Evolutionary conservation across 2,113 vertebrate genomes (phyloP).

Genomic region (Aptenodytes forsteri): DNA sequence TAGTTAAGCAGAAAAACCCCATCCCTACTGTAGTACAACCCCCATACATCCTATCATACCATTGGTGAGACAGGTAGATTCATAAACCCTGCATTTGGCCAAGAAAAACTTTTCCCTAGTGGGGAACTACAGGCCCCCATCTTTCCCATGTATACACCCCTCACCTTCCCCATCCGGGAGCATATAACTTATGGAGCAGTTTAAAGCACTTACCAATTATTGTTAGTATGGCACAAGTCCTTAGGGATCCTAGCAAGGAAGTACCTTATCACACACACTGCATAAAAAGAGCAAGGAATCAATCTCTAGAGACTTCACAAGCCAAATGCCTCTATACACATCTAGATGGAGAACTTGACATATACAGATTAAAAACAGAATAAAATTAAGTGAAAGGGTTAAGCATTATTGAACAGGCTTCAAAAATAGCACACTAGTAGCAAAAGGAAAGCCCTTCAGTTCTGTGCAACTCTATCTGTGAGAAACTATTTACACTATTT

Average conservation of each 20-base stretch:
- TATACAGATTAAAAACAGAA: neutral
- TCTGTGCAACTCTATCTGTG: neutral
- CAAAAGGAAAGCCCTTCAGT: neutral
- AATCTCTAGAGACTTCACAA: neutral
- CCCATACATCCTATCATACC: neutral
- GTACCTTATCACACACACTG: neutral
- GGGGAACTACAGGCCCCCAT: neutral
- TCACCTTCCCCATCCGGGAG: neutral
- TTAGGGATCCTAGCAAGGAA: neutral
- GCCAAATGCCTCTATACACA: neutral
- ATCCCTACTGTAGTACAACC: neutral
- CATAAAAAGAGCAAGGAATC: neutral
- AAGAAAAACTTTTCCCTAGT: neutral
- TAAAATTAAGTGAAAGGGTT: neutral
- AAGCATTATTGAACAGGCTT: neutral
- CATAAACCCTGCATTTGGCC: neutral
- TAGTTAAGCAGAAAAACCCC: neutral
- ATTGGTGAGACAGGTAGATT: neutral
- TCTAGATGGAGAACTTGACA: neutral
- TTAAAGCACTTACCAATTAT: neutral
- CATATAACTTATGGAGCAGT: neutral
- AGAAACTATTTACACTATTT: neutral
- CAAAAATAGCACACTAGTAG: neutral
- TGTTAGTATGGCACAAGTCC: neutral
- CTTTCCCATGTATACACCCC: neutral